These are phyloP conservation scores for Orius insidiosus DNA, from an alignment of 1,140 invertebrate genomes.

Conservation along the genomic window DNA sequence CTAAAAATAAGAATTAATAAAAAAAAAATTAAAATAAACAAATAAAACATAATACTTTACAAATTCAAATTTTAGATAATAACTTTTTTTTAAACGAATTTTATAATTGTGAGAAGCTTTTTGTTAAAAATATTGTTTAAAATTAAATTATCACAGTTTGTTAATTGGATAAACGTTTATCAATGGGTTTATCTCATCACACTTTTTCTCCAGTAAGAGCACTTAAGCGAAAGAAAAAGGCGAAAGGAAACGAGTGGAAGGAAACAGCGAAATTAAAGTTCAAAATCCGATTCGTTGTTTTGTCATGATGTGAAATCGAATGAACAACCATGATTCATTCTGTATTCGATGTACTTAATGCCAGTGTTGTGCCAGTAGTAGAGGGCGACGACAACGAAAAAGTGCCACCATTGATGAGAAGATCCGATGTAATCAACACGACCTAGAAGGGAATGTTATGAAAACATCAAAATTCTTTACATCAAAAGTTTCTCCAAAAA, in stretches of 20 bases:
- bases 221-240: background rate
- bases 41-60: no score
- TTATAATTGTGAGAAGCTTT: no score
- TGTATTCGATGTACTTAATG: constrained; percentile 66
- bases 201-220: background rate
- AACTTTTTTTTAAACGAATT: no score
- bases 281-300: no score
- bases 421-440: constrained; percentile 79
- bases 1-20: no score
- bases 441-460: constrained; percentile 30
- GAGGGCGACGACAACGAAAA: constrained; percentile 72
- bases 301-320: constrained; percentile 26
- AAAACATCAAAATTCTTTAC: no score
- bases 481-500: constrained; percentile 1
- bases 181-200: no score
- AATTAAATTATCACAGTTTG: no score
- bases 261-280: background rate
- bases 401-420: constrained; percentile 94
- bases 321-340: constrained; percentile 63
- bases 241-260: constrained; percentile 1
- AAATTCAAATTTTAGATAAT: no score
- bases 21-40: no score
- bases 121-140: no score
- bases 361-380: constrained; percentile 92
- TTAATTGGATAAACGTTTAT: no score